Base-by-base conservation (phyloP, 2,888 invertebrate species). In the Apodemia hepburni region DNA sequence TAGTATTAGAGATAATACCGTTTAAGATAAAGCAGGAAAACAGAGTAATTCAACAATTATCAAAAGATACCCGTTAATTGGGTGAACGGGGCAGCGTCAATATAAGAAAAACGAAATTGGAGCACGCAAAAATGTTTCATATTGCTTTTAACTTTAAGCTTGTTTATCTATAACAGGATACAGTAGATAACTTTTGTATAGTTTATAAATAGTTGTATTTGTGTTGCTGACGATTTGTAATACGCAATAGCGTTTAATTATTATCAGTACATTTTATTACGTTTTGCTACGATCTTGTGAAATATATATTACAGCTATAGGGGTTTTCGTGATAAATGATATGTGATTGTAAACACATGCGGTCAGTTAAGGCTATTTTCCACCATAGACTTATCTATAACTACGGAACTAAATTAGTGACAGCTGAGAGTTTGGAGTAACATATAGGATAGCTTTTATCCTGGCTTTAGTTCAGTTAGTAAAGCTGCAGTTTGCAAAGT, bases 21-120 rank as follows among this genome's bases (percentile, higher is more conserved):
- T 57, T 51, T 59, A 61, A 65, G 70, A 71, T 71, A 69, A 71
- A 47, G 58, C 49, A 27, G 65, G 64, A 69, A 65, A 69, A 71
- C 69, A 71, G 64, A 66, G 68, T 66, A 64, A 66, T 66, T 65
- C 61, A 54, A 57, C 60, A 47, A 61, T 62, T 66, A 69, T 65
- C 66, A 54, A 35, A 45, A 38, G 54, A 54, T 54, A 54, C 54
- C 29, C 27, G 54, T 57, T 57, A 57, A 57, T 57, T 57, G 29
- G 54, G 54, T 57, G 27, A 57, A 57, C 54, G 11, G 42, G 22
- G 54, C 12, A 54, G 27, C 49, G 22, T 51, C 2, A 18, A 54
- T 54, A 29, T 27, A 57, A 57, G 3, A 57, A 57, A 47, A 47
- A 47, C 15, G 7, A 47, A 47, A 57, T 15, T 12, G 7, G 7